These are phyloP conservation scores for Enteromius anoplus DNA, from an alignment of 2,797 vertebrate genomes.

Conservation along the genomic window DNA sequence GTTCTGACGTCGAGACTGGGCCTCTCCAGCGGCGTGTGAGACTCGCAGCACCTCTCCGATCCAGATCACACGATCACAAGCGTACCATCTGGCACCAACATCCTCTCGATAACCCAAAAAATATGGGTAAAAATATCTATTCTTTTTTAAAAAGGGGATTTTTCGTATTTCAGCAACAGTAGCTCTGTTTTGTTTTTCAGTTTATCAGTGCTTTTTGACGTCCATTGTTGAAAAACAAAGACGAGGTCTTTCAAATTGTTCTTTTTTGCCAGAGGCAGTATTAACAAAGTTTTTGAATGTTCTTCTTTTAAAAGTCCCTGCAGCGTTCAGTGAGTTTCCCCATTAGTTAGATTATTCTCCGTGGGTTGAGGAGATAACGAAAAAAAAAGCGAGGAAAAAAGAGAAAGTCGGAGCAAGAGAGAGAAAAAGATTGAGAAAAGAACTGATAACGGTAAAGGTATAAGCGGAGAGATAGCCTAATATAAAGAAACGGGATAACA, in stretches of 20 bases:
- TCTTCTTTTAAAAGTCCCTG: conserved; percentile 87
- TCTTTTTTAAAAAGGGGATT: conserved; percentile 88
- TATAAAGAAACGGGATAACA: conserved; percentile 37
- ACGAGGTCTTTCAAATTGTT: conserved; percentile 74
- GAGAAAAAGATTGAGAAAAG: conserved; percentile 45
- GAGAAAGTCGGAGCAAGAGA: conserved; percentile 66
- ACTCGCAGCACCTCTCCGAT: conserved; percentile 40
- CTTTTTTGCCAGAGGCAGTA: conserved; percentile 88
- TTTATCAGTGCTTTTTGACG: conserved; percentile 88
- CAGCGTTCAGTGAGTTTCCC: conserved; percentile 91
- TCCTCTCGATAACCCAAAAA: conserved; percentile 81
- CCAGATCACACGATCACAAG: conserved; percentile 57
- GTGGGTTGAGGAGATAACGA: conserved; percentile 86
- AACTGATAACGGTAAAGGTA: conserved; percentile 37
- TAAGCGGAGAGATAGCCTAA: conserved; percentile 55
- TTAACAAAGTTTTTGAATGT: conserved; percentile 91
- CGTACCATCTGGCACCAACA: conserved; percentile 67
- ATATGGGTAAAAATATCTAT: conserved; percentile 84
- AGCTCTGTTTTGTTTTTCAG: conserved; percentile 70
- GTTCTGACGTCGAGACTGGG: conserved; percentile 44
- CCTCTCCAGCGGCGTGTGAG: conserved; percentile 42
- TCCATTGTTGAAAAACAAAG: conserved; percentile 75
- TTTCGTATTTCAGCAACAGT: conserved; percentile 84
- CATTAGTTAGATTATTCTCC: conserved; percentile 90
- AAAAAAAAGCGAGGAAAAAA: conserved; percentile 49